These are phyloP conservation scores for Gadopsis marmoratus DNA, from an alignment of 2,797 vertebrate species.

Conservation along the genomic window DNA sequence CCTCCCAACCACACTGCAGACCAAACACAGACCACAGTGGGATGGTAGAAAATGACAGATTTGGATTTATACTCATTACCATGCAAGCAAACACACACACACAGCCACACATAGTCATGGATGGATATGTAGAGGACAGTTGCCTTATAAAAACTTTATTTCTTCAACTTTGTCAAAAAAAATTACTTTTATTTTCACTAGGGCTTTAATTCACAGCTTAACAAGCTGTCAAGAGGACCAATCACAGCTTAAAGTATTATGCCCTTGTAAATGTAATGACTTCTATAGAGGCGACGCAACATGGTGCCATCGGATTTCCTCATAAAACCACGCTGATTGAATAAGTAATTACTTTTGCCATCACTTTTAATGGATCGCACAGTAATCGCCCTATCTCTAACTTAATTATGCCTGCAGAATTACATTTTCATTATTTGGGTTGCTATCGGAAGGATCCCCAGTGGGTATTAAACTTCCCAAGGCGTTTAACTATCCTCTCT, in stretches of 20 bases:
- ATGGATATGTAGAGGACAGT: constrained; percentile 35
- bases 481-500: constrained; percentile 70
- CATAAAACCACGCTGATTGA: constrained; percentile 81
- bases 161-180: constrained; percentile 39
- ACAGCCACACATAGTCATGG: neutral
- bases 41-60: neutral
- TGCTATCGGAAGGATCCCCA: constrained; percentile 70
- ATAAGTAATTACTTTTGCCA: constrained; percentile 85
- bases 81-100: neutral
- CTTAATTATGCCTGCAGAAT: constrained; percentile 83
- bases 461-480: constrained; percentile 74
- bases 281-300: constrained; percentile 68
- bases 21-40: constrained; percentile 14
- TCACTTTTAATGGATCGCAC: constrained; percentile 81
- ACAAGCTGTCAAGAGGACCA: constrained; percentile 74
- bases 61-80: neutral
- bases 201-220: constrained; percentile 59
- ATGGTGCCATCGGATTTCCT: constrained; percentile 66
- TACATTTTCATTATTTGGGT: constrained; percentile 82
- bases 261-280: constrained; percentile 76
- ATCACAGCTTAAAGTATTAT: constrained; percentile 69
- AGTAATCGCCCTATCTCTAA: constrained; percentile 81
- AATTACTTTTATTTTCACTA: constrained; percentile 33
- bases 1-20: constrained; percentile 6
- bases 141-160: constrained; percentile 49